Conservation (phyloP, 2,888 invertebrate species). For the Aethes cnicana region DNA sequence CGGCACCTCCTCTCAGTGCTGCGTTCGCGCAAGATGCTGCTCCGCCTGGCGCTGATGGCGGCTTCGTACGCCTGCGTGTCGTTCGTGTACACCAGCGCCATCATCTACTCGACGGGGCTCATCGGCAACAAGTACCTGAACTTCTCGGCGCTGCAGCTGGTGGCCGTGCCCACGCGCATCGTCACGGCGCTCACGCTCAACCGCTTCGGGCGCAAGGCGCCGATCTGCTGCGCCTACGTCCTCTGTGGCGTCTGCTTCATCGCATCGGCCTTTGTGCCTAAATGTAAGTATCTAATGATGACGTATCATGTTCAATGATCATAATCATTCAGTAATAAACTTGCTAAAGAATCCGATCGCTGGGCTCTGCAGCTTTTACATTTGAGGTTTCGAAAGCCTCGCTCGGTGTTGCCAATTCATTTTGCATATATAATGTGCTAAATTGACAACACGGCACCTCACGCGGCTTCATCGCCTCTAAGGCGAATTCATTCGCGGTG, state of each 20-base stretch:
- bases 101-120: conserved; percentile 88
- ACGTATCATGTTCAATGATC: no score
- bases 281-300: conserved; percentile 55
- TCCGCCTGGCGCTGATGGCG: conserved; percentile 64
- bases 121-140: conserved; percentile 89
- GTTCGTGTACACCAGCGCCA: conserved; percentile 89
- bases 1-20: conserved; percentile 51
- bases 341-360: no score
- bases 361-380: no score
- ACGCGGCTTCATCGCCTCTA: no score
- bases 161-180: conserved; percentile 84
- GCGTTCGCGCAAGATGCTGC: conserved; percentile 58
- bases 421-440: no score
- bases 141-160: conserved; percentile 85
- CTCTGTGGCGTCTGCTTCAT: conserved; percentile 79
- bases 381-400: no score
- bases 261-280: conserved; percentile 78
- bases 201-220: conserved; percentile 80
- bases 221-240: conserved; percentile 67
- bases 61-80: conserved; percentile 88
- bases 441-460: no score
- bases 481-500: no score
- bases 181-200: conserved; percentile 82
- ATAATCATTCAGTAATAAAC: no score
- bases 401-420: no score